A percentile compares a stretch with the other conserved stretches of the same genome.
Conservation (phyloP, 2,797 vertebrate genomes). For the Protosalanx chinensis region DNA sequence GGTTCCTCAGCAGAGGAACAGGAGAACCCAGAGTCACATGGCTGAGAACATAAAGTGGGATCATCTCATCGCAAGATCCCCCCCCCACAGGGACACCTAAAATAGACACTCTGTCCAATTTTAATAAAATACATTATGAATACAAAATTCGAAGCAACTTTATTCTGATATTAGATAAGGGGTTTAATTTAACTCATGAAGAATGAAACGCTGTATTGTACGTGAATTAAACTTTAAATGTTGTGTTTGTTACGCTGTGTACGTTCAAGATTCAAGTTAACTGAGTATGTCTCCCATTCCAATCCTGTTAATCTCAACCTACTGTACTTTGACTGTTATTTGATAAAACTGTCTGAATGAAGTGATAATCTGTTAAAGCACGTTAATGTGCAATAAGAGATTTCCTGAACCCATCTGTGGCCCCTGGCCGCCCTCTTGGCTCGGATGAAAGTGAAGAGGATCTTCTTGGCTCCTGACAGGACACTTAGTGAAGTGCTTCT, state of each 20-base stretch:
- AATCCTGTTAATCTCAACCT: neutral
- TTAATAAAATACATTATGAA: neutral
- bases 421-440: constrained; percentile 23
- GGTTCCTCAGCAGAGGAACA: constrained; percentile 41
- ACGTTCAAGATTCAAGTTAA: neutral
- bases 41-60: constrained; percentile 45
- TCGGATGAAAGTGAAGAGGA: constrained; percentile 22
- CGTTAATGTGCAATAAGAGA: neutral
- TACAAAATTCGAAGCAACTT: neutral
- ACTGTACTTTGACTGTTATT: no score
- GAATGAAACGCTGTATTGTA: neutral
- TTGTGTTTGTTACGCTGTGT: no score
- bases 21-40: constrained; percentile 57
- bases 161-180: neutral
- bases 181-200: neutral
- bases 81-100: neutral
- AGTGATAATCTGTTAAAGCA: constrained; percentile 20
- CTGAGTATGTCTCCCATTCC: neutral
- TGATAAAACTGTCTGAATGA: constrained; percentile 13
- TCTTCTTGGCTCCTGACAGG: constrained; percentile 33
- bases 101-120: neutral
- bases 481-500: constrained; percentile 18
- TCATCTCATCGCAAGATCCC: constrained; percentile 33
- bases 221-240: neutral
- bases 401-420: neutral